phyloP scores from a whole-genome alignment of 2,113 vertebrate genomes.

The Pongo abelii region DNA sequence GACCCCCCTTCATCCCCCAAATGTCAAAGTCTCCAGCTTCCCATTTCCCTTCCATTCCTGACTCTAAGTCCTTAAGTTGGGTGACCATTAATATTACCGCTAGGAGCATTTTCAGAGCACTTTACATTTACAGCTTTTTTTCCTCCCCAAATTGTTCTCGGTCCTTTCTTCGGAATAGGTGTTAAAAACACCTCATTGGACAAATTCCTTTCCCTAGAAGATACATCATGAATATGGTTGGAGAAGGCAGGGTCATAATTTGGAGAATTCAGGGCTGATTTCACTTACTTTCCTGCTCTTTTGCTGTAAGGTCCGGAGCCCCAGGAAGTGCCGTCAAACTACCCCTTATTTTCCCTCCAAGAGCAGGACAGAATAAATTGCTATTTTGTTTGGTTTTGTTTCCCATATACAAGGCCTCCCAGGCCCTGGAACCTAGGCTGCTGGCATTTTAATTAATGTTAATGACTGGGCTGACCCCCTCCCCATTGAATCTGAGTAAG shows the following conservation, averaged over 20 bases:
- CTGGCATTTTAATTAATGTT: constrained; percentile 59
- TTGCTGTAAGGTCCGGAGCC: background rate
- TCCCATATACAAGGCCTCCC: background rate
- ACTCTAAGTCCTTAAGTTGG: background rate
- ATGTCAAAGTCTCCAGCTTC: background rate
- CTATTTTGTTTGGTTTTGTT: constrained; percentile 46
- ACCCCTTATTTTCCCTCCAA: background rate
- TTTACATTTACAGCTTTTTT: background rate
- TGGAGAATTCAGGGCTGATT: background rate
- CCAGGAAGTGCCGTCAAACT: background rate
- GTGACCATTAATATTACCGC: background rate
- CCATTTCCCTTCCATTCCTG: background rate
- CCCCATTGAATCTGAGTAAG: background rate
- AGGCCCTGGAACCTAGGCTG: background rate
- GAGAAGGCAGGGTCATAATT: background rate
- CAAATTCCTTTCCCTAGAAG: background rate
- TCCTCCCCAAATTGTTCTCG: background rate
- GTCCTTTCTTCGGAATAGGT: background rate
- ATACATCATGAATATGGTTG: background rate
- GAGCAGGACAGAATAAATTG: background rate
- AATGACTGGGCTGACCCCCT: background rate
- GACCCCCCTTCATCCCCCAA: background rate
- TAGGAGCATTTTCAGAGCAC: background rate
- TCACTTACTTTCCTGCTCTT: background rate
- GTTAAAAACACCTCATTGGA: background rate